phyloP scores from a whole-genome alignment of 2,113 vertebrate genomes.

The Hippocampus abdominalis region DNA sequence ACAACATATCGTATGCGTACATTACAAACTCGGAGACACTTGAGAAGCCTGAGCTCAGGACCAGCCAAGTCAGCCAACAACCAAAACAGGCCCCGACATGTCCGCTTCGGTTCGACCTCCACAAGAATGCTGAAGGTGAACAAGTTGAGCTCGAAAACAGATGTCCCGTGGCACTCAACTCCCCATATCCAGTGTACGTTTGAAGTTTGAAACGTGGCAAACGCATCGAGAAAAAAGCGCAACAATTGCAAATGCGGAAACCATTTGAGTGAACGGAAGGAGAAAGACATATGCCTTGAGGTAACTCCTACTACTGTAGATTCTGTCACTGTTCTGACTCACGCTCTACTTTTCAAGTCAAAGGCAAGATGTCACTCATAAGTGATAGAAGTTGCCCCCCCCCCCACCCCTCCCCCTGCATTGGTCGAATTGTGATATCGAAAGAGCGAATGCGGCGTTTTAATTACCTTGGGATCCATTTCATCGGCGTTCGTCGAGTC shows the following conservation, averaged over 20 bases:
- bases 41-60: slow-evolving; percentile 41
- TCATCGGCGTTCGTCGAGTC: slow-evolving; percentile 68
- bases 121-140: slow-evolving; percentile 55
- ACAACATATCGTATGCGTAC: slow-evolving; percentile 25
- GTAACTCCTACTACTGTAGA: background rate
- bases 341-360: background rate
- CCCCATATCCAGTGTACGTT: background rate
- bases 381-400: too few species aligned
- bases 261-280: background rate
- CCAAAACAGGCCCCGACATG: slow-evolving; percentile 56
- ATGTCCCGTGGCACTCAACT: slow-evolving; percentile 11
- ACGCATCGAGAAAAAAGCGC: background rate
- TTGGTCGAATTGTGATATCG: background rate
- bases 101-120: slow-evolving; percentile 47
- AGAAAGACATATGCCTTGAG: background rate
- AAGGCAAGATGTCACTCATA: background rate
- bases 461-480: slow-evolving; percentile 54
- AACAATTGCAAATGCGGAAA: background rate
- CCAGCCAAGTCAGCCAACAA: slow-evolving; percentile 55
- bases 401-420: too few species aligned
- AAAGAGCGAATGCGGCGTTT: background rate
- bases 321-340: background rate
- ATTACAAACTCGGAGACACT: slow-evolving; percentile 32
- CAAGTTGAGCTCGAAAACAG: slow-evolving; percentile 25
- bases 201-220: background rate